phyloP scores from a whole-genome alignment of 1,140 invertebrate genomes.

The Vollenhovia emeryi region DNA sequence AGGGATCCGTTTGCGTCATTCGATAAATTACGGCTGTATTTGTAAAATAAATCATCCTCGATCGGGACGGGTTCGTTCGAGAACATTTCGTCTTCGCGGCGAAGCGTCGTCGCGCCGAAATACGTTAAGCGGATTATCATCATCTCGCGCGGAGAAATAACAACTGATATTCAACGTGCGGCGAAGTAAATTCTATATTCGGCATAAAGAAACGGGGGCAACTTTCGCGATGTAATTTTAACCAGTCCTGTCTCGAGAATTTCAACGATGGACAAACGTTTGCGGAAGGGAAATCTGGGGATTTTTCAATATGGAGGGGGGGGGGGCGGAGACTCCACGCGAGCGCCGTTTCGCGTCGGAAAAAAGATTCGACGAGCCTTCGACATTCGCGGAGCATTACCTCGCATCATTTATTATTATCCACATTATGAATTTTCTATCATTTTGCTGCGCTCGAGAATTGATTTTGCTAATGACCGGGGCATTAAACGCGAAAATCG shows the following conservation, averaged over 20 bases:
- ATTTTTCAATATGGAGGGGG: too few species aligned
- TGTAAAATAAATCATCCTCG: conserved; percentile 51
- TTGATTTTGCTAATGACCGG: not conserved
- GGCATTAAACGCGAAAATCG: conserved; percentile 16
- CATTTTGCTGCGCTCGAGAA: not conserved
- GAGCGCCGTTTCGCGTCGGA: not conserved
- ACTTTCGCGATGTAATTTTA: not conserved
- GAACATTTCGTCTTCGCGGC: not conserved
- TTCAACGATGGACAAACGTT: too few species aligned
- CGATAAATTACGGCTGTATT: conserved; percentile 57
- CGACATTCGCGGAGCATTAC: not conserved
- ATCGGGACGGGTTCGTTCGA: not conserved
- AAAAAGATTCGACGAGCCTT: not conserved
- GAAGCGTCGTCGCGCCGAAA: not conserved
- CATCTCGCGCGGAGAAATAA: conserved; percentile 9
- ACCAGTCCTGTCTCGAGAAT: not conserved
- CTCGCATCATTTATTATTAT: not conserved
- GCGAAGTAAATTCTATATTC: not conserved
- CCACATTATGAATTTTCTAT: not conserved
- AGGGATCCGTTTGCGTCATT: conserved; percentile 42
- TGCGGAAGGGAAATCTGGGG: too few species aligned
- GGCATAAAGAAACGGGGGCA: not conserved
- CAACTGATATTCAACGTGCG: not conserved
- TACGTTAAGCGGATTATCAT: conserved; percentile 32
- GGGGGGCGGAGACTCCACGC: too few species aligned